Evolutionary conservation across 92 coral and sea anemone species (phyloP).

Genomic region (Palythoa grandis): DNA sequence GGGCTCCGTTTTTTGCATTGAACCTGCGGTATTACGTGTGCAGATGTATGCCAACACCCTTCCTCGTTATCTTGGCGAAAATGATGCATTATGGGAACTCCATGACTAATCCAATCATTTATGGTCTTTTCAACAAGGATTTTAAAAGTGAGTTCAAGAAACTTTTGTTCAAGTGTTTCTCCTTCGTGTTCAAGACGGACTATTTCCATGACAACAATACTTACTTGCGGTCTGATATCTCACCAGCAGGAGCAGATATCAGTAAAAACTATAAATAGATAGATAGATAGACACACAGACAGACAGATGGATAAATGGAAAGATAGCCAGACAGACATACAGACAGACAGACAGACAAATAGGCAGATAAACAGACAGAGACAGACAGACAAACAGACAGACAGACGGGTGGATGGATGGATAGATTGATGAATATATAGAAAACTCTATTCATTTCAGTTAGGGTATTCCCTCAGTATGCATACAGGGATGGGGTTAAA

Average conservation of each 20-base stretch:
- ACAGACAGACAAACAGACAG: no score
- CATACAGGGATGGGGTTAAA: no score
- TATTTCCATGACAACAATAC: neutral
- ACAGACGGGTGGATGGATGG: no score
- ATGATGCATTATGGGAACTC: constrained; percentile 97
- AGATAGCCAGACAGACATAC: neutral
- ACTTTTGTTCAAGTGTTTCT: constrained; percentile 63
- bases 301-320: neutral
- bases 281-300: neutral
- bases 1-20: constrained; percentile 96
- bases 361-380: no score
- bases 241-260: constrained; percentile 23
- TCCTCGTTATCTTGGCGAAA: constrained; percentile 79
- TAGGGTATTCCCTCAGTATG: no score
- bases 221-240: constrained; percentile 11
- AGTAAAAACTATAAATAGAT: neutral
- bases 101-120: constrained; percentile 86
- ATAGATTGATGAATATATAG: no score
- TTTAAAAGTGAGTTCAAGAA: constrained; percentile 83
- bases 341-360: neutral
- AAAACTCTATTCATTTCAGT: no score
- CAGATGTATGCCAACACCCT: constrained; percentile 61
- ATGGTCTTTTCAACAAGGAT: constrained; percentile 92
- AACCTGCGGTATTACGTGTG: constrained; percentile 75
- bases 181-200: constrained; percentile 12